phyloP scores from a whole-genome alignment of 2,888 invertebrate species.

The Pteria penguin region DNA sequence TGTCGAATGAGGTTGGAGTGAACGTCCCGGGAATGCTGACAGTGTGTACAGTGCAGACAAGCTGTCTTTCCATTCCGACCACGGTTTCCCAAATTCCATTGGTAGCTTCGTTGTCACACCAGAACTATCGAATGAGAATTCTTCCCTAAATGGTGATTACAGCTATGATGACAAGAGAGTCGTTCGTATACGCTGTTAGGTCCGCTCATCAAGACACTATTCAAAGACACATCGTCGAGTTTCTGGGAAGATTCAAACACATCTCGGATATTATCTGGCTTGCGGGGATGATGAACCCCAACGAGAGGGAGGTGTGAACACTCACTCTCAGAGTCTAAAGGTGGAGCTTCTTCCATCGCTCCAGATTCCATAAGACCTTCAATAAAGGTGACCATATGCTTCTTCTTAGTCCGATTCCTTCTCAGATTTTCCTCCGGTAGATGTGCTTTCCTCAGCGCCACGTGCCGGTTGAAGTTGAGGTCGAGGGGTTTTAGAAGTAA shows the following conservation, averaged over 20 bases:
- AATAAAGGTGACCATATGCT: conserved; percentile 5
- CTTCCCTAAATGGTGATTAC: neutral
- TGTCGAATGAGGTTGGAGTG: neutral
- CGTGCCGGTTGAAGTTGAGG: neutral
- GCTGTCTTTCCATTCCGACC: neutral
- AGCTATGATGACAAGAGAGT: neutral
- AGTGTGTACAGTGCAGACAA: neutral
- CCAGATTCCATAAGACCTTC: neutral
- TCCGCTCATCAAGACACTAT: conserved; percentile 8
- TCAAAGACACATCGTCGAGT: conserved; percentile 5
- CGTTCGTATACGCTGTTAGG: conserved; percentile 5
- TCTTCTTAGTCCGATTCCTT: conserved; percentile 6
- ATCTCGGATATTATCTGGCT: conserved; percentile 20
- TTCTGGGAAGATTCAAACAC: conserved; percentile 15
- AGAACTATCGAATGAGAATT: neutral
- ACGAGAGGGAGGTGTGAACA: neutral
- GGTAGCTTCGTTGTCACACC: neutral
- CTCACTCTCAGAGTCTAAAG: neutral
- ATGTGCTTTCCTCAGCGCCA: conserved; percentile 2
- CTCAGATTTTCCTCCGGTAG: neutral
- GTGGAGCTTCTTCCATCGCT: conserved; percentile 4
- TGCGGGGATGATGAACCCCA: neutral
- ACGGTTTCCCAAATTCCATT: neutral
- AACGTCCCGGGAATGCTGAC: neutral
- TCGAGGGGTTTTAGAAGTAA: conserved; percentile 1